A percentile compares a stretch with the other conserved stretches of the same genome.
Conservation (phyloP, 2,113 vertebrate genomes). For the Xerus inauris region DNA sequence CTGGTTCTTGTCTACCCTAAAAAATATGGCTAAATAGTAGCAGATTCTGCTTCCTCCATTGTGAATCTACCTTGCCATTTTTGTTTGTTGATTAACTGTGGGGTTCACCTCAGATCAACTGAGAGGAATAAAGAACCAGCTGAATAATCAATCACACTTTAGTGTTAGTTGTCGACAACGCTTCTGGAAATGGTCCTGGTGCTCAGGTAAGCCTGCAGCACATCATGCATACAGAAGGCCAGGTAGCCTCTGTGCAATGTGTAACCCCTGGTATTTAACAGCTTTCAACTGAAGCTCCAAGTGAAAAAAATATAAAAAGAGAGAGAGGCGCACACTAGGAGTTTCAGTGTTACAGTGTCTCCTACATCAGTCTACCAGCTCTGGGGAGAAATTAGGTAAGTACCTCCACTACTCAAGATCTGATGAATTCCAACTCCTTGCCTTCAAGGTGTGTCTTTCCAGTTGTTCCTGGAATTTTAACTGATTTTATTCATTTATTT, state of each 20-base stretch:
- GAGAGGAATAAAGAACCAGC: not conserved
- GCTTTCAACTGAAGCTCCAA: not conserved
- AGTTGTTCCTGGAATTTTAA: not conserved
- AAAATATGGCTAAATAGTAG: not conserved
- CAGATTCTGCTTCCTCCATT: not conserved
- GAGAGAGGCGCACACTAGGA: rapidly evolving
- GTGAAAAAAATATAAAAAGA: not conserved
- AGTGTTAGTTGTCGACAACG: not conserved
- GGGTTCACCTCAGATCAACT: not conserved
- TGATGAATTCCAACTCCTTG: not conserved
- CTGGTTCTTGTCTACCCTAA: not conserved
- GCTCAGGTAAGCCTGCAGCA: not conserved
- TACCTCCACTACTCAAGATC: not conserved
- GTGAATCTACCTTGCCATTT: not conserved
- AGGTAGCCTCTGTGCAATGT: not conserved
- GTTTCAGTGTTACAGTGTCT: not conserved
- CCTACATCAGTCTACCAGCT: not conserved
- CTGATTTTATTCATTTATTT: not conserved
- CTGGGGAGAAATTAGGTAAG: not conserved
- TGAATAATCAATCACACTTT: not conserved
- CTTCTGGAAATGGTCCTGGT: not conserved
- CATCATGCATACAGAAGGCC: too few relatives aligned
- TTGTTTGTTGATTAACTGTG: not conserved
- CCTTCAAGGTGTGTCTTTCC: not conserved
- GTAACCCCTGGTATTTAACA: not conserved